Conservation (phyloP, 2,888 invertebrate species). For the Subacronicta megacephala region DNA sequence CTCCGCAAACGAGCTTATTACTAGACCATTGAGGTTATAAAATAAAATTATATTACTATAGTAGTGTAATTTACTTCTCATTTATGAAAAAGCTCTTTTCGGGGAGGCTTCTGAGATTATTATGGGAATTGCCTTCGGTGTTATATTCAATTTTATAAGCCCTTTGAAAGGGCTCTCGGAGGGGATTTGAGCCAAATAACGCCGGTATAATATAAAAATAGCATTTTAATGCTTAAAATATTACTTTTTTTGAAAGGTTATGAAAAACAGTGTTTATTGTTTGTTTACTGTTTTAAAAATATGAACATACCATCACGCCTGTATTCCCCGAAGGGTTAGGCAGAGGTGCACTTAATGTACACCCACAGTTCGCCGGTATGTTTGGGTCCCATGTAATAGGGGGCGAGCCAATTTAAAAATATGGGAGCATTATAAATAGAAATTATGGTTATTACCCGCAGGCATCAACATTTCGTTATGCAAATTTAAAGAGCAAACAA, state of each 20-base stretch:
- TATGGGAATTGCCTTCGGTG: constrained; percentile 33
- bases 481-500: constrained; percentile 55
- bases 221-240: constrained; percentile 37
- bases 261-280: no score
- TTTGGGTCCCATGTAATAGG: no score
- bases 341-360: no score
- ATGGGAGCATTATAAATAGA: no score
- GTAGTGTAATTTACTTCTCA: constrained; percentile 23
- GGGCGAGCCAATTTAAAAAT: no score
- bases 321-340: no score
- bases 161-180: constrained; percentile 25
- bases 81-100: constrained; percentile 29
- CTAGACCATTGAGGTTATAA: no score
- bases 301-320: no score
- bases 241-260: no score
- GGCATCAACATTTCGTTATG: constrained; percentile 44
- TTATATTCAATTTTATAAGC: constrained; percentile 37
- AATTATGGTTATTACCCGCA: constrained; percentile 16
- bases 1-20: no score
- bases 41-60: not conserved
- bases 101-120: constrained; percentile 15
- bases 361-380: no score
- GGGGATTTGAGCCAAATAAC: constrained; percentile 30
- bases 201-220: constrained; percentile 29
- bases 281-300: no score